Percentiles rank a stretch among this genome's conserved stretches.
phyloP scores from a whole-genome alignment of 2,797 vertebrate genomes.

The Poeciliopsis paucimaculata region DNA sequence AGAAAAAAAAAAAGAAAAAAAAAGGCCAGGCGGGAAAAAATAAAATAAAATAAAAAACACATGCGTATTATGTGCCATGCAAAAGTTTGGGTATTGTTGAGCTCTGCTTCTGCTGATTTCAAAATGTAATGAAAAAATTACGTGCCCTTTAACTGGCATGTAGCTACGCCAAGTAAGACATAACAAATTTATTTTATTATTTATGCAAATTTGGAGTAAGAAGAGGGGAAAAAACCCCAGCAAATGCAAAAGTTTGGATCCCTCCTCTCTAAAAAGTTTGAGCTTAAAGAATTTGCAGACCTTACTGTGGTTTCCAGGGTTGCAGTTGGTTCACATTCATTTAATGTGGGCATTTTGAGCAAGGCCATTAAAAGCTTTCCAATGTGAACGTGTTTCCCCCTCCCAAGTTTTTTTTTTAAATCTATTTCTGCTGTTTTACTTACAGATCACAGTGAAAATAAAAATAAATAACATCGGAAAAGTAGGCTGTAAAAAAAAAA shows the following conservation, averaged over 20 bases:
- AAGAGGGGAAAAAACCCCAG: neutral
- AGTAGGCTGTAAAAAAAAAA: neutral
- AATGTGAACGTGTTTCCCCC: neutral
- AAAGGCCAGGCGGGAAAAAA: neutral
- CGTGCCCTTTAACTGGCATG: neutral
- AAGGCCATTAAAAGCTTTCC: neutral
- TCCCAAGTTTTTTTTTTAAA: neutral
- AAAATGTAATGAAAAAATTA: neutral
- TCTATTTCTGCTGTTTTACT: neutral
- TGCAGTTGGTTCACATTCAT: neutral
- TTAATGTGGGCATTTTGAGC: neutral
- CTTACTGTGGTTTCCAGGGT: neutral
- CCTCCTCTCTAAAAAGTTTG: neutral
- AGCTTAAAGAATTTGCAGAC: neutral
- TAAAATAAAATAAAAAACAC: constrained; percentile 18
- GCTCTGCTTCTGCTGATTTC: neutral
- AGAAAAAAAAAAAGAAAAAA: constrained; percentile 30
- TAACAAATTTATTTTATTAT: neutral
- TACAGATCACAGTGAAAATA: neutral
- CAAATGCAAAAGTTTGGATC: neutral
- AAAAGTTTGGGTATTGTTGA: neutral
- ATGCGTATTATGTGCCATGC: neutral
- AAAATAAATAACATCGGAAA: neutral
- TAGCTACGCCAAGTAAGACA: neutral
- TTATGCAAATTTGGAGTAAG: neutral